phyloP scores from a whole-genome alignment of 2,797 vertebrate genomes.

The Onychomys torridus region DNA sequence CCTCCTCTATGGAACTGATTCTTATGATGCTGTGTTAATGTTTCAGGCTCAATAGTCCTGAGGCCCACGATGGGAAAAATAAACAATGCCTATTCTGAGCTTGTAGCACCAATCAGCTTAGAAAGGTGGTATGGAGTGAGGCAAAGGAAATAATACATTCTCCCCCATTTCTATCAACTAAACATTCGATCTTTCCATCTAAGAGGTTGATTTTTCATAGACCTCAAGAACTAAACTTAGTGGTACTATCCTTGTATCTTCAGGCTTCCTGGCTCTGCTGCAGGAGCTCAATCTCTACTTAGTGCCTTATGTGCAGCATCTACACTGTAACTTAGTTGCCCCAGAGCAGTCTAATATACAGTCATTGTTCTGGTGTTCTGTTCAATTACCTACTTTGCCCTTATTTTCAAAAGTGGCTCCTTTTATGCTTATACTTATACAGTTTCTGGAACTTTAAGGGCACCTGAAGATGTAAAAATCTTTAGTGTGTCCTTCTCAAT shows the following conservation, averaged over 20 bases:
- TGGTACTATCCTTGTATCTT: not conserved
- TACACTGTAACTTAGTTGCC: not conserved
- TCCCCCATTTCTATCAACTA: not conserved
- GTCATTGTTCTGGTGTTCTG: not conserved
- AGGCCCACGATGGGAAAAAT: not conserved
- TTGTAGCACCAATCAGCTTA: not conserved
- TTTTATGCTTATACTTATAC: constrained; percentile 5
- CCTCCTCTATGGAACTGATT: not conserved
- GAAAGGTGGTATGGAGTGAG: not conserved
- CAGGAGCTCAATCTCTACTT: not conserved
- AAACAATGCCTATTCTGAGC: not conserved
- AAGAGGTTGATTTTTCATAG: not conserved
- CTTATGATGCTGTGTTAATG: not conserved
- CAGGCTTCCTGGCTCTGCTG: not conserved
- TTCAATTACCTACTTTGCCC: not conserved
- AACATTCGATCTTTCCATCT: not conserved
- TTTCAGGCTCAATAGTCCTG: not conserved
- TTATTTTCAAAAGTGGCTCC: not conserved
- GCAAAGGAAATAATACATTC: not conserved
- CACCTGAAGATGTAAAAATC: not conserved
- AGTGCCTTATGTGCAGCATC: not conserved
- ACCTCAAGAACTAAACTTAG: not conserved
- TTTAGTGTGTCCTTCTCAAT: not conserved
- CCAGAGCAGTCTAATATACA: not conserved
- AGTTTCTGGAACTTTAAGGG: not conserved